phyloP scores from a whole-genome alignment of 2,113 vertebrate genomes.

The Podarcis cretensis region DNA sequence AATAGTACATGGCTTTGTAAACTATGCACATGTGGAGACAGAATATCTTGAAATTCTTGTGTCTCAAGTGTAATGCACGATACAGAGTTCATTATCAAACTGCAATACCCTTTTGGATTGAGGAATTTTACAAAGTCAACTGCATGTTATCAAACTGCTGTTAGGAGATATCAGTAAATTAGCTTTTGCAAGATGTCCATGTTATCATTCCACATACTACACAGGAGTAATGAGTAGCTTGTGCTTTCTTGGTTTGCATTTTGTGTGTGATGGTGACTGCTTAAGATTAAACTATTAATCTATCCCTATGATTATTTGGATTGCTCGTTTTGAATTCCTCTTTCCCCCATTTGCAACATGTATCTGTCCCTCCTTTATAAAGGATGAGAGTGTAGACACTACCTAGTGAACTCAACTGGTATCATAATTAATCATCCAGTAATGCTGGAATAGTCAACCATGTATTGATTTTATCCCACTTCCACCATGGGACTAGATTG shows the following conservation, averaged over 20 bases:
- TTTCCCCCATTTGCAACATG: not conserved
- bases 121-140: not conserved
- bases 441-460: not conserved
- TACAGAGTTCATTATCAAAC: not conserved
- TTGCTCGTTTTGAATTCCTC: not conserved
- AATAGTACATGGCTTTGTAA: not conserved
- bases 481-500: not conserved
- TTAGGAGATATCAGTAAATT: not conserved
- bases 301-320: not conserved
- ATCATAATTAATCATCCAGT: not conserved
- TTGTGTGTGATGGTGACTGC: not conserved
- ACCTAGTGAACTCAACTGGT: not conserved
- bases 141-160: not conserved
- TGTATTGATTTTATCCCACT: not conserved
- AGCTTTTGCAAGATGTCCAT: not conserved
- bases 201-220: not conserved
- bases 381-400: not conserved
- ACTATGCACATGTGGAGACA: not conserved
- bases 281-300: not conserved
- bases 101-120: no score
- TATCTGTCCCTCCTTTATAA: not conserved
- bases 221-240: not conserved
- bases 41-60: not conserved
- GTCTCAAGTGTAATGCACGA: not conserved
- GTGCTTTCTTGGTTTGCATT: not conserved